Percentiles rank a stretch among this genome's conserved stretches.
Conservation (phyloP, 2,113 vertebrate genomes). For the Tiliqua scincoides region DNA sequence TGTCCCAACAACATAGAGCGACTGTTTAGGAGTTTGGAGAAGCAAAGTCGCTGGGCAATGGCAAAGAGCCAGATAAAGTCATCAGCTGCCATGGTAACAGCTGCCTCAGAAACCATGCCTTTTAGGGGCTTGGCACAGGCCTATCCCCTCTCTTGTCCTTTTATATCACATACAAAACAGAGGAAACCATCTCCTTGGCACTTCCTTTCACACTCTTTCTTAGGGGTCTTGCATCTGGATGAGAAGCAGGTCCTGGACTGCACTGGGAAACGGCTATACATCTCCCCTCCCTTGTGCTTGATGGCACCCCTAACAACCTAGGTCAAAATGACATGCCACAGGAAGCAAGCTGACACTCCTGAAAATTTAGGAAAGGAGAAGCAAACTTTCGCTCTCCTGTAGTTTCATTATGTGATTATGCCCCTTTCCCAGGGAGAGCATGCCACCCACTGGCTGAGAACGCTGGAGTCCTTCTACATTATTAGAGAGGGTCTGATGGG, state of each 20-base stretch:
- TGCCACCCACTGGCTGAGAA: constrained; percentile 4
- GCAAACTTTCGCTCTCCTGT: not conserved
- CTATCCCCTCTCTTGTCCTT: constrained; percentile 49
- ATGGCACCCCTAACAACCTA: not conserved
- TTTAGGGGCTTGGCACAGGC: constrained; percentile 42
- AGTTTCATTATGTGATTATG: not conserved
- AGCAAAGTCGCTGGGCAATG: constrained; percentile 45
- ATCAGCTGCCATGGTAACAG: constrained; percentile 45
- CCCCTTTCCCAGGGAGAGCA: not conserved
- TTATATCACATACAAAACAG: constrained; percentile 54
- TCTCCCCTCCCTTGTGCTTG: not conserved
- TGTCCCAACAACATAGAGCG: not conserved
- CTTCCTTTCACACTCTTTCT: constrained; percentile 25
- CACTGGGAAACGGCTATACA: constrained; percentile 2
- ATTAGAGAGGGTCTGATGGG: not conserved
- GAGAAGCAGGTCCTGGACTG: constrained; percentile 23
- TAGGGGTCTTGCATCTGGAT: constrained; percentile 37
- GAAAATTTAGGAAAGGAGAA: not conserved
- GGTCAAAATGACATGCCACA: not conserved
- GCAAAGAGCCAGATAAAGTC: constrained; percentile 45
- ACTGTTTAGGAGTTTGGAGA: constrained; percentile 16
- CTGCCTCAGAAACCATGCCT: constrained; percentile 39
- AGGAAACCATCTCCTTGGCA: constrained; percentile 54
- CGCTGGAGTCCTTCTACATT: not conserved
- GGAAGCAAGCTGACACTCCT: constrained; percentile 1